Evolutionary conservation across 2,888 invertebrate genomes (phyloP).

Genomic region (Protula sp.): DNA sequence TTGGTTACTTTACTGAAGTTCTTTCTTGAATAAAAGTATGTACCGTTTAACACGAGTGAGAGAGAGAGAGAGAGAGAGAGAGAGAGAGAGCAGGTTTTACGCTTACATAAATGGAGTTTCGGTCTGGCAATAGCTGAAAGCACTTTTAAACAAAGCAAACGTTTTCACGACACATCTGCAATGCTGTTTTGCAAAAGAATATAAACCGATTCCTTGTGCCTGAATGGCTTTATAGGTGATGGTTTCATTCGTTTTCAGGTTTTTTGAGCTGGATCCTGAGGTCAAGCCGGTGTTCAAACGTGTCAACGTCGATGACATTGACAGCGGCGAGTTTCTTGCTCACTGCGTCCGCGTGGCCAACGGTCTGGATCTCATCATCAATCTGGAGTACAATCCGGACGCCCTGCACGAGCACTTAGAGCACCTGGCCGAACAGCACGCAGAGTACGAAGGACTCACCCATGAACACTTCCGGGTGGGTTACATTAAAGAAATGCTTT

Average conservation of each 20-base stretch:
- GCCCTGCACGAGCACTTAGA: slow-evolving; percentile 13
- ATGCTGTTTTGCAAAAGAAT: too few species aligned
- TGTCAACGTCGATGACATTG: slow-evolving; percentile 11
- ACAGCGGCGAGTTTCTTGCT: slow-evolving; percentile 14
- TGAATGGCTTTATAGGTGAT: not conserved
- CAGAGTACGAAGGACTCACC: slow-evolving; percentile 9
- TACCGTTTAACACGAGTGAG: too few species aligned
- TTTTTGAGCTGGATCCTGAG: slow-evolving; percentile 12
- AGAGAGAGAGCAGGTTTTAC: too few species aligned
- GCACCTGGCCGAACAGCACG: slow-evolving; percentile 19
- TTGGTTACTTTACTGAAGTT: too few species aligned
- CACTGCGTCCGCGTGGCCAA: slow-evolving; percentile 20
- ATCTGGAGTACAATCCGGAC: slow-evolving; percentile 14
- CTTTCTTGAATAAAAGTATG: too few species aligned
- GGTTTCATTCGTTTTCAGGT: slow-evolving; percentile 3
- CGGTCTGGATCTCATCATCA: slow-evolving; percentile 19
- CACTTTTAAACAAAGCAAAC: too few species aligned
- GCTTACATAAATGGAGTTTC: too few species aligned
- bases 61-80: too few species aligned
- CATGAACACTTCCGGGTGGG: slow-evolving; percentile 14
- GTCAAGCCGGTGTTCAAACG: slow-evolving; percentile 9
- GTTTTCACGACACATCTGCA: too few species aligned
- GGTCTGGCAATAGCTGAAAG: too few species aligned
- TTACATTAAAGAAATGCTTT: too few species aligned
- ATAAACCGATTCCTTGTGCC: too few species aligned